A percentile compares a stretch with the other conserved stretches of the same genome.
Conservation (phyloP, 2,888 invertebrate species). For the Ectobius pallidus region DNA sequence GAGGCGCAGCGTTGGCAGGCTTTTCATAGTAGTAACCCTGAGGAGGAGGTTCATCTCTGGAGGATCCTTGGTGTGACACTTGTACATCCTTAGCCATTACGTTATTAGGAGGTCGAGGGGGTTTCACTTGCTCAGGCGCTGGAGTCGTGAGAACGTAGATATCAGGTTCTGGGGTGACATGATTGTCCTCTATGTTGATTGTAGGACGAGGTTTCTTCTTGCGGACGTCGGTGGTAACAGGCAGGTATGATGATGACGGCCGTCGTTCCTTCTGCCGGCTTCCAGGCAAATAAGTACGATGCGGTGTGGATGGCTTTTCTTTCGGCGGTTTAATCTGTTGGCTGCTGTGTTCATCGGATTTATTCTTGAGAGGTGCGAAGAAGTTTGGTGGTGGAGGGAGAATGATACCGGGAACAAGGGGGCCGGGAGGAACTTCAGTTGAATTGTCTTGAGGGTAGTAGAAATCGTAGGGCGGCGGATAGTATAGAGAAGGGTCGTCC, state of each 20-base stretch:
- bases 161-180: constrained; percentile 2
- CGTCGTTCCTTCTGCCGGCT: background rate
- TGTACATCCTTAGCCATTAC: constrained; percentile 31
- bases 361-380: constrained; percentile 66
- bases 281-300: background rate
- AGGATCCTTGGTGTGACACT: constrained; percentile 31
- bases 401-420: constrained; percentile 86
- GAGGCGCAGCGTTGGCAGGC: background rate
- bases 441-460: constrained; percentile 80
- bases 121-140: background rate
- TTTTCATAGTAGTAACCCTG: constrained; percentile 22
- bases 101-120: constrained; percentile 23
- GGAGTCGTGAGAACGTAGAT: constrained; percentile 6
- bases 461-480: constrained; percentile 90
- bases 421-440: constrained; percentile 78
- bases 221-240: constrained; percentile 27
- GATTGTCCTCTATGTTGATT: constrained; percentile 44
- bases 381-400: constrained; percentile 88
- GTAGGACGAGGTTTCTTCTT: constrained; percentile 47
- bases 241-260: constrained; percentile 17
- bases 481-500: constrained; percentile 90
- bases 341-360: constrained; percentile 2
- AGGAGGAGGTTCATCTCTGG: background rate
- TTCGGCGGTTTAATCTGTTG: constrained; percentile 38
- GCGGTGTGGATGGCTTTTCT: constrained; percentile 26